Evolutionary conservation across 2,888 invertebrate genomes (phyloP).

Genomic region (Teleogryllus oceanicus): DNA sequence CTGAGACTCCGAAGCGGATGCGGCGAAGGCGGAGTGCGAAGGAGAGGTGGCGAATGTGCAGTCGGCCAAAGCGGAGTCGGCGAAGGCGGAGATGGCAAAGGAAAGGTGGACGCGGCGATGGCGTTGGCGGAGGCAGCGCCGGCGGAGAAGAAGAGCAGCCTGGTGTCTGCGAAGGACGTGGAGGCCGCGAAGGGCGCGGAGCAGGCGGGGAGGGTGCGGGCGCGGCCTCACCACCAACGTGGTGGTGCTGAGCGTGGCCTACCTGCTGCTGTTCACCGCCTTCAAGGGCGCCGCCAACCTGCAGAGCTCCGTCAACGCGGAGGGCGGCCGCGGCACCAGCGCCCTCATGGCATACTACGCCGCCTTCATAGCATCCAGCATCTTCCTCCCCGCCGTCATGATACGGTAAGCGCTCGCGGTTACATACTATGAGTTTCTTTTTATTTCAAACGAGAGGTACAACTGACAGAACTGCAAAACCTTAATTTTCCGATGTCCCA

Average conservation of each 20-base stretch:
- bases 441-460: no score
- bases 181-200: no score
- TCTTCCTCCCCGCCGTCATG: conserved; percentile 79
- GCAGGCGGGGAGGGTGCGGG: not conserved
- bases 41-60: not conserved
- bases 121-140: not conserved
- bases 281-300: conserved; percentile 82
- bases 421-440: not conserved
- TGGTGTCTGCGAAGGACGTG: not conserved
- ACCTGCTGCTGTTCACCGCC: conserved; percentile 89
- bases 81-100: not conserved
- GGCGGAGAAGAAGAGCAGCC: not conserved
- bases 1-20: not conserved
- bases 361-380: conserved; percentile 82
- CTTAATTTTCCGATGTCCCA: no score
- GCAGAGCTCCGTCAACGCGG: conserved; percentile 80
- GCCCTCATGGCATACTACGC: conserved; percentile 83
- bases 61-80: not conserved
- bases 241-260: conserved; percentile 77
- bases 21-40: not conserved
- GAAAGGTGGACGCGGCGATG: not conserved
- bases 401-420: conserved; percentile 42
- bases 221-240: conserved; percentile 77
- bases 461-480: no score
- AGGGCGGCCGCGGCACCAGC: conserved; percentile 76